Conservation (phyloP, 2,888 invertebrate genomes). For the Ptychoptera contaminata region DNA sequence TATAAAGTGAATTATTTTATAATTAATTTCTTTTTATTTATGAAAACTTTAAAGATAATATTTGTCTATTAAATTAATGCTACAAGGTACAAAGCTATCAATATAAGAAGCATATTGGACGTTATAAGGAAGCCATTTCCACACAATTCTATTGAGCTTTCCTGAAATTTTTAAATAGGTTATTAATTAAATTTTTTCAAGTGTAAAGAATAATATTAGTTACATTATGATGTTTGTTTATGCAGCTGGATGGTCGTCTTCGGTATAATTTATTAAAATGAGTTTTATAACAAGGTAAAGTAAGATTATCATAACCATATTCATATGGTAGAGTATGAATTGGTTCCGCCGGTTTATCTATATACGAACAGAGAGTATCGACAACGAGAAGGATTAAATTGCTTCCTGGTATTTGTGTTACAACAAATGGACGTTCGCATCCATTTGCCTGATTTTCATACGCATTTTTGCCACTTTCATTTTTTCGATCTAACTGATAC, state of each 20-base stretch:
- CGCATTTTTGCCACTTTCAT: slow-evolving; percentile 37
- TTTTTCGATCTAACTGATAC: slow-evolving; percentile 29
- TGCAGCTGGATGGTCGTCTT: slow-evolving; percentile 56
- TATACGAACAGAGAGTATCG: slow-evolving; percentile 42
- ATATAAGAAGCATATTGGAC: slow-evolving; percentile 7
- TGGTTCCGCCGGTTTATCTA: slow-evolving; percentile 32
- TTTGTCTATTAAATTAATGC: too few species aligned
- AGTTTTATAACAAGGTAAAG: slow-evolving; percentile 42
- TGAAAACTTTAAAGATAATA: too few species aligned
- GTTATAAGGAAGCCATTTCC: slow-evolving; percentile 28
- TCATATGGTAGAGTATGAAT: slow-evolving; percentile 29
- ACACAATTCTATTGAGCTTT: slow-evolving; percentile 51
- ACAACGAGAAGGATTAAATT: slow-evolving; percentile 66
- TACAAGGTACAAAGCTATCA: too few species aligned
- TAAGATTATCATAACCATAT: slow-evolving; percentile 37
- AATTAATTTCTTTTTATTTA: too few species aligned
- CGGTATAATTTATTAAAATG: slow-evolving; percentile 42
- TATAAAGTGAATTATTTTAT: too few species aligned
- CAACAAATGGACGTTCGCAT: slow-evolving; percentile 46
- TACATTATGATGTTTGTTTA: slow-evolving; percentile 59
- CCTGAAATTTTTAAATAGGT: slow-evolving; percentile 30
- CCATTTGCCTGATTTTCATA: slow-evolving; percentile 30
- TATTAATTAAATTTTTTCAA: not conserved
- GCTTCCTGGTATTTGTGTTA: slow-evolving; percentile 56
- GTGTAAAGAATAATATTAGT: slow-evolving; percentile 23